A percentile compares a stretch with the other conserved stretches of the same genome.
Evolutionary conservation across 1,140 invertebrate species (phyloP).

Genomic region (Trichogramma pretiosum): DNA sequence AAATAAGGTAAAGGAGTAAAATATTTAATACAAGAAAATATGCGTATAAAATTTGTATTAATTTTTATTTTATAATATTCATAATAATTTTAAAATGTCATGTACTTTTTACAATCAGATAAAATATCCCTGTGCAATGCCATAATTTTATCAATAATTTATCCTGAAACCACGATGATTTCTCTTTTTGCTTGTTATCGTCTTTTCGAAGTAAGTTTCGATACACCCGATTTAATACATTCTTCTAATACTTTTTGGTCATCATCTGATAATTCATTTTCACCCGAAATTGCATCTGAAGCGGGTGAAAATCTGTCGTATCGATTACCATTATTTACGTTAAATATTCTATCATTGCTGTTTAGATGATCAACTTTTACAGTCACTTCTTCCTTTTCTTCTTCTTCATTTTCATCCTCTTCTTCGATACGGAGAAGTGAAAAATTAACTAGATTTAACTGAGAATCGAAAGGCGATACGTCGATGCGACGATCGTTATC

Average conservation of each 20-base stretch:
- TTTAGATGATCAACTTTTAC: conserved; percentile 11
- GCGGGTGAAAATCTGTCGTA: conserved; percentile 34
- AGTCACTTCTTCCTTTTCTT: conserved; percentile 4
- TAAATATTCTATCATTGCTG: conserved; percentile 3
- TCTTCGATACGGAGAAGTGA: conserved; percentile 7
- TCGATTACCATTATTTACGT: conserved; percentile 24
- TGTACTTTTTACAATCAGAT: no score
- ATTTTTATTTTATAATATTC: no score
- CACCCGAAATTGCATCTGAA: no score
- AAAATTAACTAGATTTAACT: conserved; percentile 11
- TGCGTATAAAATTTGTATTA: no score
- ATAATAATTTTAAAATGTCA: no score
- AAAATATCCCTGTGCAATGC: no score
- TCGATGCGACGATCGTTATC: conserved; percentile 48
- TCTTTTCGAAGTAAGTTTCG: conserved; percentile 22
- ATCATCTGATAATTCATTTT: conserved; percentile 35
- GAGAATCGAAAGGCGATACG: conserved; percentile 18
- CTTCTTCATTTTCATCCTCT: conserved; percentile 1
- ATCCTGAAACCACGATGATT: no score
- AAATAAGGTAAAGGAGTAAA: no score
- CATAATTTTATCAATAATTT: no score
- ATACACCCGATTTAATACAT: conserved; percentile 35
- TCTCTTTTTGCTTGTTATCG: no score
- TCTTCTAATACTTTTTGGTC: conserved; percentile 30
- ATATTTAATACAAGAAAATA: no score